phyloP scores from a whole-genome alignment of 2,797 vertebrate genomes.

The Ptychadena robeensis region DNA sequence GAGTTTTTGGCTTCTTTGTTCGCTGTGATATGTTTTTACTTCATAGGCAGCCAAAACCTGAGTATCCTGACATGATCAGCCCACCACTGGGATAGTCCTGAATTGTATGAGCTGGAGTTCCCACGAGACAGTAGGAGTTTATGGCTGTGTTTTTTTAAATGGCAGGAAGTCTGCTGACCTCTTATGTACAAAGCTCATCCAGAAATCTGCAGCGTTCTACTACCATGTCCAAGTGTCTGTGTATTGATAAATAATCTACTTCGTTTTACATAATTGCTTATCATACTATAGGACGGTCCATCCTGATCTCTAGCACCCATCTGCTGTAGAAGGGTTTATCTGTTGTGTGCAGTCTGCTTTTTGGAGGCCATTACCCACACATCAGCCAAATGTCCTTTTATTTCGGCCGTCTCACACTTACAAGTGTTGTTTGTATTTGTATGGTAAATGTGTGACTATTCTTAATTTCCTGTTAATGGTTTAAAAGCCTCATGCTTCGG shows the following conservation, averaged over 20 bases:
- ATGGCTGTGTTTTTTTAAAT: neutral
- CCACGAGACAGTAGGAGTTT: neutral
- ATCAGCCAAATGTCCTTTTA: neutral
- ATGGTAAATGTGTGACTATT: no score
- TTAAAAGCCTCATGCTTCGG: no score
- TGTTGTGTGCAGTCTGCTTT: neutral
- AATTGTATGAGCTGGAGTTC: neutral
- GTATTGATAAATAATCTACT: neutral
- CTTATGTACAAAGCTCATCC: neutral
- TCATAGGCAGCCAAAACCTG: neutral
- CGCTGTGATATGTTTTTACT: neutral
- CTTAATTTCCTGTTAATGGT: no score
- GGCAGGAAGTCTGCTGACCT: constrained; percentile 16
- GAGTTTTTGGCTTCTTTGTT: neutral
- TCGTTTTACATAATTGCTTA: neutral
- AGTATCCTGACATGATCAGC: neutral
- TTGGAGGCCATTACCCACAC: neutral
- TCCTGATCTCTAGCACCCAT: constrained; percentile 6
- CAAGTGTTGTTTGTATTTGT: neutral
- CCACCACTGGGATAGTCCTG: neutral
- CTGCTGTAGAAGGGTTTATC: constrained; percentile 17
- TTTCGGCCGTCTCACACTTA: neutral
- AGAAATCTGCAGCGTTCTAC: neutral
- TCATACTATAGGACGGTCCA: neutral
- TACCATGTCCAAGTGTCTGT: neutral